phyloP scores from a whole-genome alignment of 1,140 invertebrate genomes.

The Caenorhabditis briggsae region DNA sequence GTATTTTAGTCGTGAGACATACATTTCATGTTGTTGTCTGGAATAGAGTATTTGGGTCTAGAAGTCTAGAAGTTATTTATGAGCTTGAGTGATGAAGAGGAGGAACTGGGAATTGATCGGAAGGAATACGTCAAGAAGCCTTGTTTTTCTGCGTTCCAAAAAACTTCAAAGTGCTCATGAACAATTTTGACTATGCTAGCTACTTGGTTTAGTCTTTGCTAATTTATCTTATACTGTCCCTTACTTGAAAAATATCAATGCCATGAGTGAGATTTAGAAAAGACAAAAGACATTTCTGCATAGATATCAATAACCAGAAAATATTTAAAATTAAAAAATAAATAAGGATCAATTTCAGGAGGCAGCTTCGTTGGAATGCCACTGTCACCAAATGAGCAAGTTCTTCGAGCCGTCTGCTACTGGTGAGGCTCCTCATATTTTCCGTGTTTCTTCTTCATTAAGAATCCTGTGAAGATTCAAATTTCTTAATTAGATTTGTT shows the following conservation, averaged over 20 bases:
- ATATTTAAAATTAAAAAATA: too few species aligned
- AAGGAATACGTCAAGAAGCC: neutral
- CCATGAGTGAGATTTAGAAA: too few species aligned
- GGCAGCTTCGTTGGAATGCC: conserved; percentile 45
- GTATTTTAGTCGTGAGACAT: neutral
- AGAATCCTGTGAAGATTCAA: neutral
- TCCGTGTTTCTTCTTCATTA: neutral
- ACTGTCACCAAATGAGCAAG: conserved; percentile 50
- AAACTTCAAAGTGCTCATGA: too few species aligned
- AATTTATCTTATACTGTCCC: too few species aligned
- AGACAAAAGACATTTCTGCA: too few species aligned
- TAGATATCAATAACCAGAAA: too few species aligned
- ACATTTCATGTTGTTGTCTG: neutral
- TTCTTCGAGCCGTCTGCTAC: conserved; percentile 30
- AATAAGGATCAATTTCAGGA: neutral
- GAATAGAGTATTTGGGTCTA: neutral
- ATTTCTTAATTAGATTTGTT: neutral
- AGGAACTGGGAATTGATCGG: neutral
- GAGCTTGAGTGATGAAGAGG: neutral
- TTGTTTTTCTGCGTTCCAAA: too few species aligned
- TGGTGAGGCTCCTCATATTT: conserved; percentile 1
- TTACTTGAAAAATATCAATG: too few species aligned
- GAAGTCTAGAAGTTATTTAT: neutral
- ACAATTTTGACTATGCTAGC: too few species aligned
- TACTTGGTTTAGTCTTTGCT: too few species aligned